Evolutionary conservation across 2,113 vertebrate genomes (phyloP).

Genomic region (Oryctolagus cuniculus): mOryCun1.1 NC_091434.1:73738001-73738500

Average conservation of each 20-base stretch:
- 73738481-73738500: neutral
- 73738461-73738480: neutral
- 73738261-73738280: neutral
- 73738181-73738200: neutral
- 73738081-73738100: conserved; percentile 24
- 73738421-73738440: neutral
- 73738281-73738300: neutral
- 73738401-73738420: neutral
- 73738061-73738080: neutral
- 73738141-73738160: neutral
- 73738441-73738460: neutral
- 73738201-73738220: neutral
- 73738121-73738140: neutral
- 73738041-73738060: neutral
- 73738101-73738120: neutral
- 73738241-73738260: neutral
- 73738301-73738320: neutral
- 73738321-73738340: neutral
- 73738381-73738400: neutral
- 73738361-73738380: neutral
- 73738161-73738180: conserved; percentile 31
- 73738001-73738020: neutral
- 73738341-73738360: rapidly evolving
- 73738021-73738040: neutral
- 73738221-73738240: neutral